Conservation (phyloP, 2,888 invertebrate species). For the Campopleginae sp. region DNA sequence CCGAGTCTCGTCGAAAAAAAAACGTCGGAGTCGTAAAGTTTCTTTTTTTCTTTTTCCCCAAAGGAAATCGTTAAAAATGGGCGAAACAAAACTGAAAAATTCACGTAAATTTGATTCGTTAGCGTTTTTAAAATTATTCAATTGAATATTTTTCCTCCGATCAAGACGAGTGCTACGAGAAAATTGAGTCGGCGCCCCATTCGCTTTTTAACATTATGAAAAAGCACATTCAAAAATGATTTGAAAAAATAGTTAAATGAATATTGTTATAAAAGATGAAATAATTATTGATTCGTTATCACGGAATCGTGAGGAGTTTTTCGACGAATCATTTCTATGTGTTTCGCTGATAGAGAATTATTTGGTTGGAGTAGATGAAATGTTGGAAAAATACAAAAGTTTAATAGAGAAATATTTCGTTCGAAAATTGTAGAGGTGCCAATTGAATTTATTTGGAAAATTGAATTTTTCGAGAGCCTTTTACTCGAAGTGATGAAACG, state of each 20-base stretch:
- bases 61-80: neutral
- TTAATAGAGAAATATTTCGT: neutral
- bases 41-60: neutral
- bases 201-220: neutral
- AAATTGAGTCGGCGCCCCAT: neutral
- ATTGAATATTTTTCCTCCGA: neutral
- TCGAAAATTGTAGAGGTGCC: neutral
- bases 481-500: neutral
- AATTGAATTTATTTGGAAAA: neutral
- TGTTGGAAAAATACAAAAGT: neutral
- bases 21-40: slow-evolving; percentile 32
- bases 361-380: neutral
- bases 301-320: neutral
- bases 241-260: neutral
- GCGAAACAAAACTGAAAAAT: neutral
- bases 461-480: neutral
- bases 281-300: slow-evolving; percentile 27
- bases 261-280: neutral
- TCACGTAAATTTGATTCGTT: neutral
- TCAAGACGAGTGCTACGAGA: neutral
- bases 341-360: neutral
- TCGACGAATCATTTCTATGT: neutral
- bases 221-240: neutral
- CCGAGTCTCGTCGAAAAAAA: slow-evolving; percentile 48
- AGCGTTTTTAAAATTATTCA: neutral